Conservation (phyloP, 92 coral and sea anemone genomes). For the Phenganax marumi region DNA sequence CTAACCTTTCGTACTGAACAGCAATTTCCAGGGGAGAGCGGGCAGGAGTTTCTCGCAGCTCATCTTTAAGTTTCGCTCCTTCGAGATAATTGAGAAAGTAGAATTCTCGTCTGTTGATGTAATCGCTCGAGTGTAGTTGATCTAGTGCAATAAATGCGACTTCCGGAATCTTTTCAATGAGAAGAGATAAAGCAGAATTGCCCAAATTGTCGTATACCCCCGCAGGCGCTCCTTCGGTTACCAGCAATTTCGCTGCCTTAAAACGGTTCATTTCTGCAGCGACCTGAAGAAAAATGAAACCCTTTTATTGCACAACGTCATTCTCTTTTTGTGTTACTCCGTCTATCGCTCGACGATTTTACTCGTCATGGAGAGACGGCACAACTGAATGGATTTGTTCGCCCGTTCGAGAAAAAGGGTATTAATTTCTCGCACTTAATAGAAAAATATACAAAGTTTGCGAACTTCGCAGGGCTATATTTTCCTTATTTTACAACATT, state of each 20-base stretch:
- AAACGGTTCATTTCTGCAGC: constrained; percentile 39
- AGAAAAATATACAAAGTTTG: too few species aligned
- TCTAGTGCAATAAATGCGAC: constrained; percentile 49
- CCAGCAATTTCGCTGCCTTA: constrained; percentile 53
- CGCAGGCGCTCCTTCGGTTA: constrained; percentile 69
- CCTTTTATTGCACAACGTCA: neutral
- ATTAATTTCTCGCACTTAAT: too few species aligned
- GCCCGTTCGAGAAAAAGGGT: too few species aligned
- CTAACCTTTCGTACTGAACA: constrained; percentile 47
- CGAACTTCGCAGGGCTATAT: too few species aligned
- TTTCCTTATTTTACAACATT: too few species aligned
- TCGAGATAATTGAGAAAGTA: constrained; percentile 44
- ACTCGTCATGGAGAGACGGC: neutral
- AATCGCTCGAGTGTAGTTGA: constrained; percentile 27
- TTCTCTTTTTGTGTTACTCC: too few species aligned
- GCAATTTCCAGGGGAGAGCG: constrained; percentile 38
- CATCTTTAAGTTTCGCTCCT: constrained; percentile 22
- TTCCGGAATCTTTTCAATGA: constrained; percentile 67
- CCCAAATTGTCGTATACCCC: constrained; percentile 68
- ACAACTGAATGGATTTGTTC: neutral
- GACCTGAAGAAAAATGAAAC: neutral
- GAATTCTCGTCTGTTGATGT: constrained; percentile 30
- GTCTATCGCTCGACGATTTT: too few species aligned
- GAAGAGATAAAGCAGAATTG: constrained; percentile 58
- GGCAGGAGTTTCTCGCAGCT: constrained; percentile 15